Conservation (phyloP, 2,888 invertebrate genomes). For the Conchocele bisecta region DNA sequence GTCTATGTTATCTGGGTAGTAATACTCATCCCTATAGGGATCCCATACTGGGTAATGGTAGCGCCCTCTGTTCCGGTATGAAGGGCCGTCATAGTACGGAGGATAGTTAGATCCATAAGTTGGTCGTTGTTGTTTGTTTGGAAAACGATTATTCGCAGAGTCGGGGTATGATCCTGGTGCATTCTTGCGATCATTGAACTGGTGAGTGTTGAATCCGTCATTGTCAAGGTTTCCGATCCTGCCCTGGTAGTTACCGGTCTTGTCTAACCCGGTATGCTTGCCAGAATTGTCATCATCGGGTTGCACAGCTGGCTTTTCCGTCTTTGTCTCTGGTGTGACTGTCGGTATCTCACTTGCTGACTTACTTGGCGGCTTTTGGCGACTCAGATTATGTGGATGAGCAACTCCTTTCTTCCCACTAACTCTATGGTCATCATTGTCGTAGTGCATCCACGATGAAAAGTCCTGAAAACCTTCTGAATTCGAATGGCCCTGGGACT, state of each 20-base stretch:
- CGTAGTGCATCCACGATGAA: constrained; percentile 36
- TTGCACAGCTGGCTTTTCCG: too few species aligned
- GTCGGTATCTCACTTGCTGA: background rate
- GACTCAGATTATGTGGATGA: too few species aligned
- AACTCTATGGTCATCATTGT: constrained; percentile 41
- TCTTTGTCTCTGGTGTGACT: too few species aligned
- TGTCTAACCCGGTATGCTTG: too few species aligned
- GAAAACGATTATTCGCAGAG: too few species aligned
- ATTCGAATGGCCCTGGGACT: too few species aligned
- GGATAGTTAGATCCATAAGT: constrained; percentile 50
- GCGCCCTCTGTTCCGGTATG: constrained; percentile 36
- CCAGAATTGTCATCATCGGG: too few species aligned
- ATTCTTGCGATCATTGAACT: too few species aligned
- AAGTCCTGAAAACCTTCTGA: constrained; percentile 52
- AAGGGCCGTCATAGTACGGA: constrained; percentile 50
- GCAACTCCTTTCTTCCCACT: constrained; percentile 59
- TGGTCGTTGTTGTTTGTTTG: constrained; percentile 23
- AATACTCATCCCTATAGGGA: constrained; percentile 48
- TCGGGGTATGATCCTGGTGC: too few species aligned
- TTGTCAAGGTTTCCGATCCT: too few species aligned
- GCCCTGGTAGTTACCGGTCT: too few species aligned
- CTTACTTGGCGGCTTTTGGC: background rate
- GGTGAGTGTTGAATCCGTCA: too few species aligned
- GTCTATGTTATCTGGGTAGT: constrained; percentile 43
- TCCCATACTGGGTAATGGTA: constrained; percentile 54